Base-by-base conservation (phyloP, 1,140 invertebrate species). In the Drosophila novamexicana region DNA sequence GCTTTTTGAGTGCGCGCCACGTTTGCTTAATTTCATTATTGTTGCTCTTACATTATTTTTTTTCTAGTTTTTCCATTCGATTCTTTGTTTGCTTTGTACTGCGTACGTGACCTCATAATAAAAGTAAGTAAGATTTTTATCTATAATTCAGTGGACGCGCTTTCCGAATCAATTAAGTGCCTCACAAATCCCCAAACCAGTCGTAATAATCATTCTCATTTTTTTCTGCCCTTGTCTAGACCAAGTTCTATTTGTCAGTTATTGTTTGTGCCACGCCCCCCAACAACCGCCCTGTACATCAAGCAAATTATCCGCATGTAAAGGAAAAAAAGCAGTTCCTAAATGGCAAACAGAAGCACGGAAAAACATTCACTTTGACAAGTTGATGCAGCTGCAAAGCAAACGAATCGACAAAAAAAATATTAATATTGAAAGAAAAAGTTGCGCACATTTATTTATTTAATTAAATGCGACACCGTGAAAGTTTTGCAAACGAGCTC, bases 71-170 rank as follows among this genome's bases (percentile, higher is more conserved):
- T 49, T 32, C 39, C 16, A 47, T 63, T 42, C 57, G 10, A 18
- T 56, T 56, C 40, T 44, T 36, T 47, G 53, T 57, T 45, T n/a
- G 5, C 47, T 29, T 29, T 29, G 22, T 29, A 5, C 22, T 63
- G 80, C 80, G 84, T 88, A 88, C 83, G 83, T 88, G 83, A 88
- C 84, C 83, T 80, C 79, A 83, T 89, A 89, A 83, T 83, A 80
- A 76, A 66, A 75, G 42, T 59, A 83, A 88, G 86, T 78, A 88
- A 89, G 83, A 88, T 88, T 88, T 89, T 73, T 89, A 88, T 88
- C 83, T 88, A 88, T 77, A 88, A 88, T 89, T 89, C 83, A 75
- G 73, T 59, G 72, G 72, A 59, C 57, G 82, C 78, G 72, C 72
- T 63, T 75, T 64, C 62, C 29, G 62, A 54, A 40, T 44, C 61